A percentile compares a stretch with the other conserved stretches of the same genome.
Conservation (phyloP, 2,113 vertebrate species). For the Thymallus thymallus region DNA sequence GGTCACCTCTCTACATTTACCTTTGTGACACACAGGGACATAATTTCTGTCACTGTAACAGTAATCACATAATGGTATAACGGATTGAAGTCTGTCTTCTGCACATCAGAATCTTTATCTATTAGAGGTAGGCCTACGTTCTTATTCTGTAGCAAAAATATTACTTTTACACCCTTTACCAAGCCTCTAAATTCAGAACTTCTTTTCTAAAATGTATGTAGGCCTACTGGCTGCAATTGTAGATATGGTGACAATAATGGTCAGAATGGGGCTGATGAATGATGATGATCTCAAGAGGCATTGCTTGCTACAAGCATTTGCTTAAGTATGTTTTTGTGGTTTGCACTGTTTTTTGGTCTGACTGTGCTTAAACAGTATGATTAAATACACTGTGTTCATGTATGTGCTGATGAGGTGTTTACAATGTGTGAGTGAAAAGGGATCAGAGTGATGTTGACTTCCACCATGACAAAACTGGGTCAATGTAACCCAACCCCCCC, state of each 20-base stretch:
- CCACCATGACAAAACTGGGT: slow-evolving; percentile 78
- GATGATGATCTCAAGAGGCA: not conserved
- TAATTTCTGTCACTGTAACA: not conserved
- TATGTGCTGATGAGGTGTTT: slow-evolving; percentile 38
- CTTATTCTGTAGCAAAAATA: not conserved
- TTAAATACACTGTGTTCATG: slow-evolving; percentile 3
- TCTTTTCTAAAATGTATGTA: not conserved
- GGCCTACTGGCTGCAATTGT: too few species aligned
- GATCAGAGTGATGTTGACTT: slow-evolving; percentile 75
- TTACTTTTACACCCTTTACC: not conserved
- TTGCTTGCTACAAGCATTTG: slow-evolving; percentile 1
- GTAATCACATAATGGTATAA: not conserved
- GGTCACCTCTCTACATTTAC: not conserved
- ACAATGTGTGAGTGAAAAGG: slow-evolving; percentile 65
- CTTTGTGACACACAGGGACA: not conserved
- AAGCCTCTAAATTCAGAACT: not conserved
- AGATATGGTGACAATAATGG: too few species aligned
- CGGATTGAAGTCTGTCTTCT: not conserved
- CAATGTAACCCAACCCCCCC: slow-evolving; percentile 73
- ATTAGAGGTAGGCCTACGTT: not conserved
- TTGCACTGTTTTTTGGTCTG: not conserved
- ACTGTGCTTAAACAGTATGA: not conserved
- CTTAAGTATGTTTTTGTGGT: not conserved
- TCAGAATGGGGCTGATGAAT: not conserved
- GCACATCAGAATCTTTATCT: not conserved